phyloP scores from a whole-genome alignment of 2,113 vertebrate genomes.

The Siniperca chuatsi region DNA sequence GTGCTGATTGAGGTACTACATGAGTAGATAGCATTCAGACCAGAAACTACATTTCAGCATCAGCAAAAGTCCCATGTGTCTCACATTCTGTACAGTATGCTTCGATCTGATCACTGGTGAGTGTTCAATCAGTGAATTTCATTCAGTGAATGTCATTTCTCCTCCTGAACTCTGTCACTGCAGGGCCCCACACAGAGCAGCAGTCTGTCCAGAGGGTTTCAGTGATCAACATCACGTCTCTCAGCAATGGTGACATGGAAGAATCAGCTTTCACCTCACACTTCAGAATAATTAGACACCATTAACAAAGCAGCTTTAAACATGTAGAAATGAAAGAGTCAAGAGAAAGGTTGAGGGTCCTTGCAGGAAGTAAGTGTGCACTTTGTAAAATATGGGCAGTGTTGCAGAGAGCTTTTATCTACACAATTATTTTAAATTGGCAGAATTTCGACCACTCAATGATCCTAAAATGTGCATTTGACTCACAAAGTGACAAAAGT shows the following conservation, averaged over 20 bases:
- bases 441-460: constrained; percentile 7
- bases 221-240: not conserved
- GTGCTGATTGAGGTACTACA: not conserved
- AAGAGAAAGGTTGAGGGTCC: constrained; percentile 42
- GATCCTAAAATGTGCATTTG: not conserved
- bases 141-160: not conserved
- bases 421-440: constrained; percentile 4
- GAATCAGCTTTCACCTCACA: constrained; percentile 21
- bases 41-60: constrained; percentile 3
- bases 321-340: constrained; percentile 18
- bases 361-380: constrained; percentile 14
- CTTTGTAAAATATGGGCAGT: constrained; percentile 13
- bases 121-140: not conserved
- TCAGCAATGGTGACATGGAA: constrained; percentile 2
- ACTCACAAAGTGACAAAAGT: not conserved
- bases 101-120: not conserved
- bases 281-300: constrained; percentile 47
- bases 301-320: constrained; percentile 46
- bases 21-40: not conserved
- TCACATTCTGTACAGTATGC: not conserved
- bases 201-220: not conserved
- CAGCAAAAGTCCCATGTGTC: not conserved
- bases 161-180: constrained; percentile 1
- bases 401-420: constrained; percentile 5
- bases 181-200: not conserved